These are phyloP conservation scores for Melipona beecheii DNA, from an alignment of 2,888 invertebrate genomes.

Conservation along the genomic window DNA sequence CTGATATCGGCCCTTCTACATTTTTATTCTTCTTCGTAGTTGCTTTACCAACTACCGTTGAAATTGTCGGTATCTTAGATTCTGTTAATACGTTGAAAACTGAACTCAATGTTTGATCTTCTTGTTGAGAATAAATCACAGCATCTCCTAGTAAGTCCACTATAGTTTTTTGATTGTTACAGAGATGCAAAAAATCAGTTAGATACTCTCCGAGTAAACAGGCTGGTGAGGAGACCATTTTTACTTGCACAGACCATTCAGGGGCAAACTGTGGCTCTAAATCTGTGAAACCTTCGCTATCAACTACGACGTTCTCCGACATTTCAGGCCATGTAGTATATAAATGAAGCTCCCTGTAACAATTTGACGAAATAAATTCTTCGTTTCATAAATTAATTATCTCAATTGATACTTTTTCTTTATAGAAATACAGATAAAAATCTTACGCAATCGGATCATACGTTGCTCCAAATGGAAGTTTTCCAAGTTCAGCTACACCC, in stretches of 20 bases:
- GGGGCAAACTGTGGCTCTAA: slow-evolving; percentile 93
- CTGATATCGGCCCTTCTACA: slow-evolving; percentile 91
- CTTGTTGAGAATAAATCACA: slow-evolving; percentile 76
- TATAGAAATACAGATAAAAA: not conserved
- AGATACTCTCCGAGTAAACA: slow-evolving; percentile 92
- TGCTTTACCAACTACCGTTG: slow-evolving; percentile 86
- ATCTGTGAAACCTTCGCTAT: slow-evolving; percentile 94
- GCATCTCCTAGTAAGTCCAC: slow-evolving; percentile 86
- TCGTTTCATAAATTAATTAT: not conserved
- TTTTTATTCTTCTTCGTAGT: slow-evolving; percentile 85
- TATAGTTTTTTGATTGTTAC: slow-evolving; percentile 85
- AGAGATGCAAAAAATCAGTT: slow-evolving; percentile 89
- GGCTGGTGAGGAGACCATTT: slow-evolving; percentile 88
- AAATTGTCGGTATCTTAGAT: slow-evolving; percentile 89
- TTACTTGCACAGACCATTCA: slow-evolving; percentile 90
- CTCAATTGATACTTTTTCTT: not conserved
- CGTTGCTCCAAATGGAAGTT: slow-evolving; percentile 93
- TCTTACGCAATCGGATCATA: slow-evolving; percentile 89
- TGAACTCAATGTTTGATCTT: slow-evolving; percentile 81
- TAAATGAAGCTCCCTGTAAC: slow-evolving; percentile 88
- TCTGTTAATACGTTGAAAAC: slow-evolving; percentile 90
- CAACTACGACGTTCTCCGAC: slow-evolving; percentile 93
- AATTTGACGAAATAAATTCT: not conserved
- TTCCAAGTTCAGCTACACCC: slow-evolving; percentile 85
- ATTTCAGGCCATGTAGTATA: slow-evolving; percentile 95